phyloP scores from a whole-genome alignment of 2,113 vertebrate species.

The Charadrius vociferus region DNA sequence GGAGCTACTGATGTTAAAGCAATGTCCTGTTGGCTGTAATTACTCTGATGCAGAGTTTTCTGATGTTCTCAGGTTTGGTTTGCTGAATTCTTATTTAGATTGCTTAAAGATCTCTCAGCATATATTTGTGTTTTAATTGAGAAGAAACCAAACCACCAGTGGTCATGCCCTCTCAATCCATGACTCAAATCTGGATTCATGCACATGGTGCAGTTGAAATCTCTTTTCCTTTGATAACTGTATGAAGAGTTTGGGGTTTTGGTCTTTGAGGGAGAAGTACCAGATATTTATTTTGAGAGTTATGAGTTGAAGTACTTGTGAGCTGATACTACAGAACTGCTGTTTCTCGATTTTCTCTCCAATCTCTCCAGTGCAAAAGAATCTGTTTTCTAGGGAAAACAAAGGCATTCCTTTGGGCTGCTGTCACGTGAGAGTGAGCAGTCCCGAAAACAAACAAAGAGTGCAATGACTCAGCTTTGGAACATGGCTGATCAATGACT shows the following conservation, averaged over 20 bases:
- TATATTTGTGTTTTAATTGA: background rate
- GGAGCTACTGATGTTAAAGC: background rate
- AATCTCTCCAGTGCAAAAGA: background rate
- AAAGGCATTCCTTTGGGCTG: background rate
- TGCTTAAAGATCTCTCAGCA: background rate
- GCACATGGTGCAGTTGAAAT: background rate
- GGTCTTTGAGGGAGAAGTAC: background rate
- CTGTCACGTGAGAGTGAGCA: background rate
- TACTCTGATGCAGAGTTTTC: background rate
- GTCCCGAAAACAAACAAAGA: background rate
- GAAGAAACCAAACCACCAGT: background rate
- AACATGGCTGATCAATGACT: background rate
- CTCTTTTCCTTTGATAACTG: background rate
- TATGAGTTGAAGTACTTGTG: background rate
- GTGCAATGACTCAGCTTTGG: background rate
- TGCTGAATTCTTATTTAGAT: background rate
- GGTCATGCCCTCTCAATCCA: background rate
- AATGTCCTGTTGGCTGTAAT: background rate
- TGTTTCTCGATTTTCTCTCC: background rate
- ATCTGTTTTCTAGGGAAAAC: background rate
- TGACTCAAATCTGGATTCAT: background rate
- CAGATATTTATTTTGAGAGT: background rate
- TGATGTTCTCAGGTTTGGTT: background rate
- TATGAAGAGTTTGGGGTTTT: background rate
- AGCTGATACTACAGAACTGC: background rate